phyloP scores from a whole-genome alignment of 2,113 vertebrate species.

The Ptilonorhynchus violaceus region DNA sequence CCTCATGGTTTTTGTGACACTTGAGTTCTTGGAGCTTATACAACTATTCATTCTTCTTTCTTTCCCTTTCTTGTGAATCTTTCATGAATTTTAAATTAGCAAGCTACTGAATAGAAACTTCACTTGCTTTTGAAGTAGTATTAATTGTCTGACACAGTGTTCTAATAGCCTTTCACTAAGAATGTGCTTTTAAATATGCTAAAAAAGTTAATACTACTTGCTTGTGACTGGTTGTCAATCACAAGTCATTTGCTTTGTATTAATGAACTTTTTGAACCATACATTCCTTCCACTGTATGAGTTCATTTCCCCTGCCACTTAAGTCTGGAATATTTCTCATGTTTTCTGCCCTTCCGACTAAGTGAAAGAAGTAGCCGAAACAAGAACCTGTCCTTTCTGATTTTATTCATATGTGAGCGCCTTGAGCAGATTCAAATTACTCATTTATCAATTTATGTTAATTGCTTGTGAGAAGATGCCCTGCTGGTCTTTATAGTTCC shows the following conservation, averaged over 20 bases:
- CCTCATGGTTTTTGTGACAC: conserved; percentile 29
- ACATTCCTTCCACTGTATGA: conserved; percentile 57
- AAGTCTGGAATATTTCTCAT: conserved; percentile 57
- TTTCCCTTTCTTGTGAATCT: conserved; percentile 21
- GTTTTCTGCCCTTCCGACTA: conserved; percentile 64
- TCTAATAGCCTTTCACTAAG: conserved; percentile 62
- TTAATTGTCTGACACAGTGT: conserved; percentile 64
- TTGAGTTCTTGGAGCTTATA: conserved; percentile 24
- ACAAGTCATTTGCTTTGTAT: conserved; percentile 63
- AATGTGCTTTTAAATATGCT: conserved; percentile 55
- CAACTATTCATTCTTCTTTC: conserved; percentile 33
- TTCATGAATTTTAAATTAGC: conserved; percentile 69
- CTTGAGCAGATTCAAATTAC: conserved; percentile 82
- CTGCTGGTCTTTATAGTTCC: conserved; percentile 84
- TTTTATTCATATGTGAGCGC: conserved; percentile 80
- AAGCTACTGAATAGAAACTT: conserved; percentile 43
- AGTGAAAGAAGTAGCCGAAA: conserved; percentile 68
- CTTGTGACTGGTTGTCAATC: conserved; percentile 66
- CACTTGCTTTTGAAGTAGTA: conserved; percentile 50
- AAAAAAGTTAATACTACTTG: conserved; percentile 42
- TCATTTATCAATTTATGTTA: conserved; percentile 92
- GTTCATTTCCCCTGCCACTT: conserved; percentile 38
- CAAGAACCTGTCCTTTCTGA: conserved; percentile 70
- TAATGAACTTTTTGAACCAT: conserved; percentile 66
- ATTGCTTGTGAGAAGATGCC: conserved; percentile 90